Conservation (phyloP, 2,113 vertebrate genomes). For the Brevimyrus niger region DNA sequence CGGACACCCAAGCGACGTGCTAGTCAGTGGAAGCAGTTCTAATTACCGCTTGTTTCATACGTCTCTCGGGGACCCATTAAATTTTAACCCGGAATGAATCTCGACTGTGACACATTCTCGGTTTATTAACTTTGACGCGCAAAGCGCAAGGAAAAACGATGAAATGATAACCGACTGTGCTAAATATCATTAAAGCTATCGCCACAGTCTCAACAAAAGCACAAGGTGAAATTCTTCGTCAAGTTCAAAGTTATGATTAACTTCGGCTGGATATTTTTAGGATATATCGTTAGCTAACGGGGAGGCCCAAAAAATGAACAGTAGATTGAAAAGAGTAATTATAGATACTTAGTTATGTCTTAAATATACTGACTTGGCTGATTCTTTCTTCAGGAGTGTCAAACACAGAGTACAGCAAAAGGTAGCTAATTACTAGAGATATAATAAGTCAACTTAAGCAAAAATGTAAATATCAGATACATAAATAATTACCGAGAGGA, state of each 20-base stretch:
- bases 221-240: not conserved
- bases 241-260: not conserved
- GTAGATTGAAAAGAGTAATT: slow-evolving; percentile 3
- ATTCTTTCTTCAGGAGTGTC: not conserved
- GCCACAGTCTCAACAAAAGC: not conserved
- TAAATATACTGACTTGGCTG: not conserved
- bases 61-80: slow-evolving; percentile 11
- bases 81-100: slow-evolving; percentile 16
- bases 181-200: not conserved
- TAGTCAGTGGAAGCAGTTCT: slow-evolving; percentile 8
- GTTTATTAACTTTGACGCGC: not conserved
- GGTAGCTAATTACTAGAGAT: not conserved
- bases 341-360: not conserved
- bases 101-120: not conserved
- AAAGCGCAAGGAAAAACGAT: not conserved
- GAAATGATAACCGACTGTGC: not conserved
- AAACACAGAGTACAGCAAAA: not conserved
- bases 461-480: not conserved
- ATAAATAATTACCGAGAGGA: not conserved
- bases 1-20: not conserved
- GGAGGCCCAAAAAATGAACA: not conserved
- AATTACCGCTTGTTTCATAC: not conserved
- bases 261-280: not conserved
- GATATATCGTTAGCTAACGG: not conserved
- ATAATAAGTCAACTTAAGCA: not conserved